A percentile compares a stretch with the other conserved stretches of the same genome.
Conservation (phyloP, 2,888 invertebrate species). For the Sarcophaga carnaria region DNA sequence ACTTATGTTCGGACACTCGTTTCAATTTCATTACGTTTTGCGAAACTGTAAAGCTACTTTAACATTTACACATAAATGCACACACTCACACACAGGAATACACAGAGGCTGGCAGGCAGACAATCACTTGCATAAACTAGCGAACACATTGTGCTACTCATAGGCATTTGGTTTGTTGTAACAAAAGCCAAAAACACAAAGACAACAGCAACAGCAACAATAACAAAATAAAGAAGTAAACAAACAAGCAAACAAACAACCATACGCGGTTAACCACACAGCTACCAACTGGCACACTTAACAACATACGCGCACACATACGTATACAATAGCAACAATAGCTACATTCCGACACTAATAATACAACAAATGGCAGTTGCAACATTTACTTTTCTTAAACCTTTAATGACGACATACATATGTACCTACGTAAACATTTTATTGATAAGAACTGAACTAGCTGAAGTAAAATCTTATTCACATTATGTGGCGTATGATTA, state of each 20-base stretch:
- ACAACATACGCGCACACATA: not conserved
- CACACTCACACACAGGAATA: constrained; percentile 1
- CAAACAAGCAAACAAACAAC: constrained; percentile 65
- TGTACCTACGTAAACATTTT: too few species aligned
- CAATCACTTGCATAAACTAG: too few species aligned
- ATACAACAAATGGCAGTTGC: not conserved
- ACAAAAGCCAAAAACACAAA: not conserved
- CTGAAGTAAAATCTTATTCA: too few species aligned
- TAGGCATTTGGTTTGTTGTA: constrained; percentile 29
- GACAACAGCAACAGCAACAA: constrained; percentile 37
- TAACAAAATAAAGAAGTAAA: constrained; percentile 18
- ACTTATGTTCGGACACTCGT: constrained; percentile 60
- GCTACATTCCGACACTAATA: too few species aligned
- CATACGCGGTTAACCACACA: constrained; percentile 71
- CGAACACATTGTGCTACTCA: not conserved
- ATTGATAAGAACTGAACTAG: too few species aligned
- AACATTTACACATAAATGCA: constrained; percentile 1
- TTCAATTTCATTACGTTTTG: constrained; percentile 64
- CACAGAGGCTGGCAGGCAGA: not conserved
- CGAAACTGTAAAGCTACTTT: constrained; percentile 45
- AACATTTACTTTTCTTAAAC: constrained; percentile 19
- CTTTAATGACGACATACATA: not conserved
- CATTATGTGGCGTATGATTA: too few species aligned
- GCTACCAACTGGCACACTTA: constrained; percentile 1
- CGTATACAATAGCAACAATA: constrained; percentile 14